phyloP scores from a whole-genome alignment of 2,888 invertebrate genomes.

The Taphrorychus bicolor region DNA sequence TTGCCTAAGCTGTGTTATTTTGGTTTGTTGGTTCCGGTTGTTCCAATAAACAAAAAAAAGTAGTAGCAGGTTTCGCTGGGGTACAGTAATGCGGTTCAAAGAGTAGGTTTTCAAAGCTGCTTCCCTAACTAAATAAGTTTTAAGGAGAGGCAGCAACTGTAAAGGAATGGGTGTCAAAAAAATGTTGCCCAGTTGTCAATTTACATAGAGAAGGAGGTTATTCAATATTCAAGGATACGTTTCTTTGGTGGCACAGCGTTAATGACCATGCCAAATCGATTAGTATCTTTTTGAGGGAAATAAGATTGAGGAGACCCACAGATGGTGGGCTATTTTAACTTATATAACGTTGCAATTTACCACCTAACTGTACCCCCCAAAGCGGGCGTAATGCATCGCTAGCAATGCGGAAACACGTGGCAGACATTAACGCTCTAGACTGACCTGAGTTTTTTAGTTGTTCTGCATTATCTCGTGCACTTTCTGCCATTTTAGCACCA shows the following conservation, averaged over 20 bases:
- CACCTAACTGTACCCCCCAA: conserved; percentile 31
- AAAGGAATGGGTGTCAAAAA: conserved; percentile 37
- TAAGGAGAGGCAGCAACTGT: conserved; percentile 26
- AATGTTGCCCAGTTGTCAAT: conserved; percentile 38
- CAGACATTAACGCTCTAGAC: conserved; percentile 44
- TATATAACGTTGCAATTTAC: conserved; percentile 53
- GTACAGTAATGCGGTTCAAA: too few relatives aligned
- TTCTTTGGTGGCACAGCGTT: neutral
- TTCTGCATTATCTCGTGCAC: conserved; percentile 58
- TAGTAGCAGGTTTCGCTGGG: too few relatives aligned
- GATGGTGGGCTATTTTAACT: conserved; percentile 57
- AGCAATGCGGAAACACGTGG: conserved; percentile 35
- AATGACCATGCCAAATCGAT: conserved; percentile 3
- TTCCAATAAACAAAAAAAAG: too few relatives aligned
- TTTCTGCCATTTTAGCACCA: conserved; percentile 61
- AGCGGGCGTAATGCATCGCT: conserved; percentile 13
- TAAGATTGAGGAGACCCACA: conserved; percentile 50
- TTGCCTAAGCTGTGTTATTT: neutral
- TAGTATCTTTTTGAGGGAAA: conserved; percentile 16
- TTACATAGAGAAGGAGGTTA: conserved; percentile 19
- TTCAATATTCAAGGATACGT: conserved; percentile 9
- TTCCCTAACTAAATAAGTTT: neutral
- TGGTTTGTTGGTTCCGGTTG: neutral
- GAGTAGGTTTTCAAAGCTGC: too few relatives aligned
- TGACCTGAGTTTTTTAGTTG: conserved; percentile 59